Conservation (phyloP, 2,113 vertebrate genomes). For the Pedetes capensis region DNA sequence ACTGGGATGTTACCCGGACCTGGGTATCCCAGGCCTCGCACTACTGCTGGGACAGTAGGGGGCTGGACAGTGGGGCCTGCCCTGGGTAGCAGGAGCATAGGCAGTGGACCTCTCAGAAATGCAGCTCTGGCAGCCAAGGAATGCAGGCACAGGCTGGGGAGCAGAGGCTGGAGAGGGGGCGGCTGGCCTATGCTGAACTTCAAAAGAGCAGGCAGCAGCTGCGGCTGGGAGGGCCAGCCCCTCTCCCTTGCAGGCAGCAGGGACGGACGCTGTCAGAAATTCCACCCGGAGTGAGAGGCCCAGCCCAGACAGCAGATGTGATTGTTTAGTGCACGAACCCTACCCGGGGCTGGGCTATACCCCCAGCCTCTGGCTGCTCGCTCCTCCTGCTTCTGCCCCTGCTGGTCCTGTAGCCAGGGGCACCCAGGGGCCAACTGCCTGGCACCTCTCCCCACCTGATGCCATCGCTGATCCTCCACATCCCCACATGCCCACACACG, state of each 20-base stretch:
- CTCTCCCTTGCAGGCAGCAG: neutral
- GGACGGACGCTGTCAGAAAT: constrained; percentile 66
- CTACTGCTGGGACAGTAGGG: neutral
- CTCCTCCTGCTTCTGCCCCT: neutral
- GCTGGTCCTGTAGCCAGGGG: neutral
- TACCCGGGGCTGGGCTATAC: too few relatives aligned
- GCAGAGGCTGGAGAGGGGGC: neutral
- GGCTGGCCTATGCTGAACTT: constrained; percentile 15
- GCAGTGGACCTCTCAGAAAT: neutral
- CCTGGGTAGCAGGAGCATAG: neutral
- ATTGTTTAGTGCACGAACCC: constrained; percentile 69
- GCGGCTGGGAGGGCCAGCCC: neutral
- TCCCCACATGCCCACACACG: neutral
- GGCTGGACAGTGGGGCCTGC: neutral
- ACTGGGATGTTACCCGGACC: neutral
- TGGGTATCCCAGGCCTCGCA: neutral
- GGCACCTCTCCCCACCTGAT: neutral
- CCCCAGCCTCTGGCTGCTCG: neutral
- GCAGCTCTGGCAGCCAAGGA: constrained; percentile 41
- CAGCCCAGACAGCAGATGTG: constrained; percentile 78
- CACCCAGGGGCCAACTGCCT: neutral
- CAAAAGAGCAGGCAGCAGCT: constrained; percentile 67
- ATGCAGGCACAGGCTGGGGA: constrained; percentile 13
- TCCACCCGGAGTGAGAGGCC: constrained; percentile 63
- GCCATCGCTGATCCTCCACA: neutral